A percentile compares a stretch with the other conserved stretches of the same genome.
Conservation (phyloP, 2,797 vertebrate species). For the Psittacula echo region DNA sequence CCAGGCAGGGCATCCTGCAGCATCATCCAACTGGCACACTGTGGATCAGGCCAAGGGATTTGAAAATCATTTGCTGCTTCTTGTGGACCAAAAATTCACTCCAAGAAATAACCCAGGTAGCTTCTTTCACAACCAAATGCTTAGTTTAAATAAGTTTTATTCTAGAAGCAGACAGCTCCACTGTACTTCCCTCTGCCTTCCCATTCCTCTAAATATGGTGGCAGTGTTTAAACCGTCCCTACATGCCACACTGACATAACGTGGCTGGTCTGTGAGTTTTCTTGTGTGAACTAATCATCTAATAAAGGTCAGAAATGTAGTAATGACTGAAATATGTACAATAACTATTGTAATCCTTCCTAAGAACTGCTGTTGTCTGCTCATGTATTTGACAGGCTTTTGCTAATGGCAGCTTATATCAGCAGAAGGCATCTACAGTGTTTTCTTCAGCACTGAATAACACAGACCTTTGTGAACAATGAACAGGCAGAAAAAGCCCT, state of each 20-base stretch:
- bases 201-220: neutral
- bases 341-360: neutral
- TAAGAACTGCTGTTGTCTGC: neutral
- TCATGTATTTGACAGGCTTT: neutral
- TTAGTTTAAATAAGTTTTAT: neutral
- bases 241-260: accelerated
- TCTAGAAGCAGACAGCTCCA: neutral
- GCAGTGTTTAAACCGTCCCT: neutral
- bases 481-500: neutral
- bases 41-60: neutral
- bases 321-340: slow-evolving; percentile 29
- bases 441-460: neutral
- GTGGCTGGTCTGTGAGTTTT: accelerated
- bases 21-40: neutral
- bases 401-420: neutral
- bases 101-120: neutral
- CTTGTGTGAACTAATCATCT: neutral
- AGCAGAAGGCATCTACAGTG: neutral
- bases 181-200: neutral
- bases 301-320: slow-evolving; percentile 29
- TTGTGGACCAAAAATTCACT: neutral
- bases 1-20: neutral
- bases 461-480: neutral
- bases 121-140: neutral
- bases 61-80: neutral